Base-by-base conservation (phyloP, 2,888 invertebrate species). In the Caenorhabditis sp. region DNA sequence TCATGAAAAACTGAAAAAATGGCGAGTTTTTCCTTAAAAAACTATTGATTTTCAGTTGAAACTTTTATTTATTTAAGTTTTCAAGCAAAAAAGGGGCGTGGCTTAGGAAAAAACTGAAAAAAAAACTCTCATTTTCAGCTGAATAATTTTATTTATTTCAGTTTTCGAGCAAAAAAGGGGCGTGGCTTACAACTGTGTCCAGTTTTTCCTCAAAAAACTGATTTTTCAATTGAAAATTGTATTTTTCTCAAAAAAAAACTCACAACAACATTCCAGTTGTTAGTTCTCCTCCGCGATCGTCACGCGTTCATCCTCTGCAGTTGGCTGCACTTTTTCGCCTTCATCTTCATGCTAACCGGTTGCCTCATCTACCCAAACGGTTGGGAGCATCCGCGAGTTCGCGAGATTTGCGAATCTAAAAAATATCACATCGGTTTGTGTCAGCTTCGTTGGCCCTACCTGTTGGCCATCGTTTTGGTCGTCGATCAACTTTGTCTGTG, bases 281-380 rank as follows among this genome's bases (percentile, higher is more conserved):
- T 83, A 10, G 77, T 83, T 14, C 68, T 84, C 5, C 74, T 84
- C 3, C 78, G 81, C n/a, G 84, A 84, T 58, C 75, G 79, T 3
- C 76, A 81, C 62, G 95, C 96, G 61, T 95, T 94, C 89, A 93
- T 94, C 88, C 92, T 95, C 74, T 95, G 95, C 88, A 96, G 94
- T 58, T 95, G 95, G 94, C 91, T 97, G 90, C 97, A 97, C 89
- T 91, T 95, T n/a, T 90, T 95, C 81, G 95, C 95, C 88, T 95
- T 88, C 55, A 57, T 89, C 3, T 88, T 86, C 66, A 87, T 89
- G 87, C 81, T 88, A 23, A 83, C 88, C 26, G 89, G 87, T 19
- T 88, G 89, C 74, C 78, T 88, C 5, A 82, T 89, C n/a, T 89
- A 86, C 80, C 89, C 89, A 4, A 85, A 84, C 67, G 89, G 88